Percentiles rank a stretch among this genome's conserved stretches.
These are phyloP conservation scores for Camponotus pennsylvanicus DNA, from an alignment of 1,140 invertebrate species.

Conservation along the genomic window DNA sequence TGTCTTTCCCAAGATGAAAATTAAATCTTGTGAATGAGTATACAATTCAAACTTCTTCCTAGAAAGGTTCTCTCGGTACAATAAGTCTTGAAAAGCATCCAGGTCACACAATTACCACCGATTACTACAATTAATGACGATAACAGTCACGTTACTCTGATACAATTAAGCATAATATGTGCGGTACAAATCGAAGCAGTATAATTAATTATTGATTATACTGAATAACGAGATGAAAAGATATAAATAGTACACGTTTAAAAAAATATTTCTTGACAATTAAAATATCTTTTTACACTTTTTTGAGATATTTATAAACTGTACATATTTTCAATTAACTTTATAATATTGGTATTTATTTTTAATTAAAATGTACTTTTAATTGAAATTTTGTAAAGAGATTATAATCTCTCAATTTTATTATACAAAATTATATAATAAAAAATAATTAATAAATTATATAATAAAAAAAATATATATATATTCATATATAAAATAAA, in stretches of 20 bases:
- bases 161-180: conserved; percentile 19
- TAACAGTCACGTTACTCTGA: conserved; percentile 5
- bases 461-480: no score
- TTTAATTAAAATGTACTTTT: background rate
- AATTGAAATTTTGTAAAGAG: background rate
- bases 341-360: background rate
- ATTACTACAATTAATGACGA: conserved; percentile 30
- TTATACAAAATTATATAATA: background rate
- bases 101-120: conserved; percentile 18
- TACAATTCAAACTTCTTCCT: background rate
- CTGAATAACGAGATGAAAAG: background rate
- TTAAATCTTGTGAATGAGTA: background rate
- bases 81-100: background rate
- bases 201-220: background rate
- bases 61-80: background rate
- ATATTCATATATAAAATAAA: no score
- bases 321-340: background rate
- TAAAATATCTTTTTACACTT: background rate
- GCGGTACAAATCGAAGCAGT: background rate
- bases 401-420: background rate
- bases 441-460: no score
- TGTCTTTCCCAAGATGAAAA: background rate
- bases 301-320: background rate
- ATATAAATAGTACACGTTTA: background rate
- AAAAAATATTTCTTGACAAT: background rate